Conservation (phyloP, 1,140 invertebrate species). For the Bombus ignitus region DNA sequence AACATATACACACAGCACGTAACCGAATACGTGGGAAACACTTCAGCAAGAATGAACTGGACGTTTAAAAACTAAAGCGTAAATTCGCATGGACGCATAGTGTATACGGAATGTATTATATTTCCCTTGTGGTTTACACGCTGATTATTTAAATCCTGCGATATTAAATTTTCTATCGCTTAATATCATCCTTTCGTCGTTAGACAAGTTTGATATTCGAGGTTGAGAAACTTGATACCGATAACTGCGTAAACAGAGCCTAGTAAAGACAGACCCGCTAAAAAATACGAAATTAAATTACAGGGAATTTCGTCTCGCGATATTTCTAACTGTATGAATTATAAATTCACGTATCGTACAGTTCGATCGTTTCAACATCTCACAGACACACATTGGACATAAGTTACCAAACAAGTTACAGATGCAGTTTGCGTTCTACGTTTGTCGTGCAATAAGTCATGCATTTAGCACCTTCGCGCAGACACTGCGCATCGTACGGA, state of each 20-base stretch:
- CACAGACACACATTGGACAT: background rate
- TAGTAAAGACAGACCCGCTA: background rate
- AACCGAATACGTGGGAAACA: background rate
- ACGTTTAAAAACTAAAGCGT: background rate
- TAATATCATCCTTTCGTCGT: background rate
- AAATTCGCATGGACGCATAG: background rate
- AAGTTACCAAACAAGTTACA: background rate
- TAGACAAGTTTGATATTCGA: background rate
- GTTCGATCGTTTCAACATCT: background rate
- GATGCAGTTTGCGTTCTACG: background rate
- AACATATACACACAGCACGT: background rate
- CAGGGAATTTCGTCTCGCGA: background rate
- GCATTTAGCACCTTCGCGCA: background rate
- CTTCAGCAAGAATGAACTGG: background rate
- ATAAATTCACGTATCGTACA: background rate
- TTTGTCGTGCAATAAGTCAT: background rate
- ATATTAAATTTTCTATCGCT: background rate
- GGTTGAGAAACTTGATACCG: too few relatives aligned
- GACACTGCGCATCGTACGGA: background rate
- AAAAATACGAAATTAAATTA: too few relatives aligned
- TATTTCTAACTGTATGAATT: background rate
- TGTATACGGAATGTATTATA: background rate
- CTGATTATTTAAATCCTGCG: background rate
- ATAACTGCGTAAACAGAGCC: background rate
- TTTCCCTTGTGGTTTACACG: background rate